Evolutionary conservation across 1,140 invertebrate species (phyloP).

Genomic region (Xylocopa sonorina): DNA sequence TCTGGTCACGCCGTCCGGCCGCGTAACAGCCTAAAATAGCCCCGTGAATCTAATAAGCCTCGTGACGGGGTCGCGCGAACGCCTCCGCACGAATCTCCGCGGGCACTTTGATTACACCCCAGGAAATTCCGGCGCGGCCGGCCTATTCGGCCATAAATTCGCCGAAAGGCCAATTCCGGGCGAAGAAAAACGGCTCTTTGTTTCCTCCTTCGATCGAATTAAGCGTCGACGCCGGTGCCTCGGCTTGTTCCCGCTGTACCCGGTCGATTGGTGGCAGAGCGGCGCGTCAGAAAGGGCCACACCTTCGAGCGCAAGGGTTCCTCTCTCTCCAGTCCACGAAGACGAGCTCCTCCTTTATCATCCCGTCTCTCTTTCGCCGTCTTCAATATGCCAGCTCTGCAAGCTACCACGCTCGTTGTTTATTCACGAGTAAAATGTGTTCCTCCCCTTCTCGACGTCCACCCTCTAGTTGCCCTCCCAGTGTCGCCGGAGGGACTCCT

Average conservation of each 20-base stretch:
- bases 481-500: neutral
- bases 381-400: conserved; percentile 37
- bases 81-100: conserved; percentile 6
- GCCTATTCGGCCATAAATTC: conserved; percentile 14
- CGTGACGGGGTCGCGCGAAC: neutral
- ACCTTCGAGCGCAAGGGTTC: conserved; percentile 23
- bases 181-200: neutral
- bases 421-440: conserved; percentile 66
- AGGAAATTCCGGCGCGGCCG: neutral
- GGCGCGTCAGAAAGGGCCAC: conserved; percentile 3
- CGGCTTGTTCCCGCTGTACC: too few relatives aligned
- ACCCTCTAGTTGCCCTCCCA: neutral
- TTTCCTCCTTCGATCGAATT: neutral
- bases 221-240: neutral
- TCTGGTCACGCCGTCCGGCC: conserved; percentile 22
- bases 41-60: conserved; percentile 33
- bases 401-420: conserved; percentile 59
- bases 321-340: neutral
- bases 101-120: conserved; percentile 24
- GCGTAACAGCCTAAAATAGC: conserved; percentile 45
- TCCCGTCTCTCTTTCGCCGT: neutral
- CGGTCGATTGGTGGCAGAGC: neutral
- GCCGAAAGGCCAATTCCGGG: neutral
- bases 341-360: too few relatives aligned
- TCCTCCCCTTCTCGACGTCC: conserved; percentile 26